Conservation (phyloP, 2,113 vertebrate species). For the Pseudonaja textilis region DNA sequence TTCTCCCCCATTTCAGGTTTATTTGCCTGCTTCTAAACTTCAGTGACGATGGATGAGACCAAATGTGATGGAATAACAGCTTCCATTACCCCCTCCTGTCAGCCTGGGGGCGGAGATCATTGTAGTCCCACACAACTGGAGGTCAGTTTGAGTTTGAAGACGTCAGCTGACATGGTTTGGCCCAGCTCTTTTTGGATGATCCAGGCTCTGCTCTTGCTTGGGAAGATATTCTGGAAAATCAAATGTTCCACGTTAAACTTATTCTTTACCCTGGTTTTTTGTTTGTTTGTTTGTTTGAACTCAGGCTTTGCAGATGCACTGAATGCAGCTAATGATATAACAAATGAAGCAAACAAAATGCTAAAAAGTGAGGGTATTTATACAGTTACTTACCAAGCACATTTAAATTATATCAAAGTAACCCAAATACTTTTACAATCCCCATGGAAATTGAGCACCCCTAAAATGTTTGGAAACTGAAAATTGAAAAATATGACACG, state of each 20-base stretch:
- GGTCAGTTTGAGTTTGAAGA: background rate
- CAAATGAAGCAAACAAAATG: no score
- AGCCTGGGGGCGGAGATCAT: background rate
- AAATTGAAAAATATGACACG: no score
- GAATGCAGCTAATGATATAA: background rate
- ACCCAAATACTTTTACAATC: no score
- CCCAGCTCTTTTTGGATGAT: background rate
- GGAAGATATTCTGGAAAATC: background rate
- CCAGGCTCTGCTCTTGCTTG: background rate
- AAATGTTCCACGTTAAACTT: background rate
- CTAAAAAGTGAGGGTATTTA: no score
- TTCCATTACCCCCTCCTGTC: background rate
- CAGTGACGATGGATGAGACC: background rate
- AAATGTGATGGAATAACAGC: background rate
- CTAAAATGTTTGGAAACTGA: no score
- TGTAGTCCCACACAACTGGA: background rate
- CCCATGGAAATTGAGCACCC: no score
- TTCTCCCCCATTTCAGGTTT: background rate
- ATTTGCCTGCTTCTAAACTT: no score
- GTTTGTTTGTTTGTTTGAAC: no score
- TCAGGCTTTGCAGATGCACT: background rate
- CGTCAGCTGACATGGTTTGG: background rate
- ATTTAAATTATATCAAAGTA: no score
- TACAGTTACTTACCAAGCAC: no score
- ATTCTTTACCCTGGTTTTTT: background rate